Percentiles rank a stretch among this genome's conserved stretches.
Evolutionary conservation across 2,888 invertebrate genomes (phyloP).

Genomic region (Tenthredo scrophulariae): DNA sequence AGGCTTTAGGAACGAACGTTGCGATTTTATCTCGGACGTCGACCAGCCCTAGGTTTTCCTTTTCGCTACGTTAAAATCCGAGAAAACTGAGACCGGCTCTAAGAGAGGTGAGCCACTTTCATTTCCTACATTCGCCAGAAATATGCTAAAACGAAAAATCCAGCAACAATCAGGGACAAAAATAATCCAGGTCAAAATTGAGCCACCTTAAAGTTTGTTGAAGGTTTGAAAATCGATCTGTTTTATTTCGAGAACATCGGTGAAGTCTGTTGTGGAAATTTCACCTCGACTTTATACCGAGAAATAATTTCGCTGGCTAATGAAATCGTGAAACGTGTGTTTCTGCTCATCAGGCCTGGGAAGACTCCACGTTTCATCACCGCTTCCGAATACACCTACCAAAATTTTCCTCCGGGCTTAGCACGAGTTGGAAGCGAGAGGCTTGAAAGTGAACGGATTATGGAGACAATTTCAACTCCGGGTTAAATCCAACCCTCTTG

Average conservation of each 20-base stretch:
- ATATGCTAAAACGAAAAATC: neutral
- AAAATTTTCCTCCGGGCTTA: neutral
- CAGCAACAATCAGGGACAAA: neutral
- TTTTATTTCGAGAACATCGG: neutral
- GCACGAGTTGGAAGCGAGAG: neutral
- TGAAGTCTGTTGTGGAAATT: neutral
- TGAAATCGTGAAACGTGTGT: conserved; percentile 11
- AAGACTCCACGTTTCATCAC: neutral
- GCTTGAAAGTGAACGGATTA: neutral
- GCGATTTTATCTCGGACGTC: conserved; percentile 49
- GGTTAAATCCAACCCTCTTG: neutral
- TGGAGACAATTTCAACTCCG: conserved; percentile 1
- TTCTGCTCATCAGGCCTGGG: neutral
- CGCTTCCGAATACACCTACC: conserved; percentile 6
- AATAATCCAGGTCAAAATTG: neutral
- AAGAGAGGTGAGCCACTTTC: neutral
- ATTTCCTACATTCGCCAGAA: neutral
- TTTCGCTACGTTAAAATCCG: conserved; percentile 22
- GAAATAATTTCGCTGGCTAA: neutral
- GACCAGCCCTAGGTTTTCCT: conserved; percentile 11
- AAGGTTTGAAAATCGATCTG: neutral
- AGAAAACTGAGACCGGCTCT: conserved; percentile 10
- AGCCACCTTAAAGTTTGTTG: neutral
- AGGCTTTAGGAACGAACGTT: conserved; percentile 41
- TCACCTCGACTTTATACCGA: neutral